These are phyloP conservation scores for Apamea crenata DNA, from an alignment of 2,888 invertebrate species.

Conservation along the genomic window DNA sequence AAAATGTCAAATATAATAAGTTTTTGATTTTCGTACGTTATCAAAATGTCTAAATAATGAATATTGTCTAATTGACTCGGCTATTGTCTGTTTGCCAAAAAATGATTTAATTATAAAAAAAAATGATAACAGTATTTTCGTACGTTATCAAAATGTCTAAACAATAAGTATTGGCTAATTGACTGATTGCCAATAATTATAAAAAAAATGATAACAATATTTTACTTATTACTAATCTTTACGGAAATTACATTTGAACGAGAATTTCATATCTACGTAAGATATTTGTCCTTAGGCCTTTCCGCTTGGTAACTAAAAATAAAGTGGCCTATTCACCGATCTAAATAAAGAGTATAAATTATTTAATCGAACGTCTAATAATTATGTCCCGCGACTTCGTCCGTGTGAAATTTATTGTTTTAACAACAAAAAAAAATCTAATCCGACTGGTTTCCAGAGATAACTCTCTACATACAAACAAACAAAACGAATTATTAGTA, in stretches of 20 bases:
- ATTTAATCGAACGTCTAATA: too few species aligned
- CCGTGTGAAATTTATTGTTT: too few species aligned
- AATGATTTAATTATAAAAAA: neutral
- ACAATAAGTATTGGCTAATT: neutral
- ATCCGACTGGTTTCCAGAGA: too few species aligned
- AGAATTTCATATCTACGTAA: constrained; percentile 15
- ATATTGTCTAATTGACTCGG: neutral
- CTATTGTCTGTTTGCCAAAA: neutral
- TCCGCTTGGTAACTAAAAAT: constrained; percentile 19
- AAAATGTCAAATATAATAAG: neutral
- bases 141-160: neutral
- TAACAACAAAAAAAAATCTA: too few species aligned
- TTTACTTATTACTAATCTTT: constrained; percentile 15
- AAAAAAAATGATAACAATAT: neutral
- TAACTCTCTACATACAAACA: too few species aligned
- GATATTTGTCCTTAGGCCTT: neutral
- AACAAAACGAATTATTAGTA: too few species aligned
- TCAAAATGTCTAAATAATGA: neutral
- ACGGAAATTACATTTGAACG: constrained; percentile 28
- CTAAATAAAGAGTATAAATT: neutral
- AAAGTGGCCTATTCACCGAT: neutral
- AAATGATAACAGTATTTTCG: neutral
- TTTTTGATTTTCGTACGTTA: neutral
- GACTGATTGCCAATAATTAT: constrained; percentile 2
- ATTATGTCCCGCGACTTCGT: too few species aligned